Base-by-base conservation (phyloP, 2,113 vertebrate genomes). In the Eptesicus fuscus region DNA sequence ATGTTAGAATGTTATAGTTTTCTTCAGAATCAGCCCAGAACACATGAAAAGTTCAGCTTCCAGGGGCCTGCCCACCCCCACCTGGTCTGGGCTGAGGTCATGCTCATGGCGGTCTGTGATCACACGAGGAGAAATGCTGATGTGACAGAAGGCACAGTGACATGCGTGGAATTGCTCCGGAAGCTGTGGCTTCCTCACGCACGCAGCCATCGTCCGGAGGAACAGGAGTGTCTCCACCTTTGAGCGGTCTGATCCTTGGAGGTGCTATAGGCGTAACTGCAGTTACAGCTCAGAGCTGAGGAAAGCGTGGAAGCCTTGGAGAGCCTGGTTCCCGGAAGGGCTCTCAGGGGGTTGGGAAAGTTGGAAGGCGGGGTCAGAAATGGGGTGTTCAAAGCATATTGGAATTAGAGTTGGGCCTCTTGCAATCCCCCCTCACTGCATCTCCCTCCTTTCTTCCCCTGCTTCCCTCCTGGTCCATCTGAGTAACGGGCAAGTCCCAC, bases 261-360 rank as follows among this genome's bases (percentile, higher is more conserved):
- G 90, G 25, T 40, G 53, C 73, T 87, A 56, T 82, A 94, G 93
- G 63, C 44, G 14, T 78, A 37, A 30, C 16, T 78, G 4, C 83
- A 44, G 86, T 91, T 93, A 65, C 82, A 85, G 63, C 61, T 85
- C 49, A 94, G 56, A 80, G 44, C 35, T 49, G 53, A 91, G 91
- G 74, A 63, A 91, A 56, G 28, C 9, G 37, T 65, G 49, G 77
- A 40, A 83, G 8, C 35, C 32, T 47, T 28, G 35, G 84, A 47
- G 69, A 78, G 42, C 73, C 59, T 37, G 51, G 40, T 63, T 53
- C 30, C 5, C 42, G 80, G 56, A 79, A 67, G 37, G 7, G 32
- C 37, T 93, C 35, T 77, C 11, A 79, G 1, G 25, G 20, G n/a
- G 30, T 79, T 32, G 32, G 12, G 37, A 56, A 51, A 51, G n/a